Conservation (phyloP, 2,797 vertebrate genomes). For the Anomalospiza imberbis region DNA sequence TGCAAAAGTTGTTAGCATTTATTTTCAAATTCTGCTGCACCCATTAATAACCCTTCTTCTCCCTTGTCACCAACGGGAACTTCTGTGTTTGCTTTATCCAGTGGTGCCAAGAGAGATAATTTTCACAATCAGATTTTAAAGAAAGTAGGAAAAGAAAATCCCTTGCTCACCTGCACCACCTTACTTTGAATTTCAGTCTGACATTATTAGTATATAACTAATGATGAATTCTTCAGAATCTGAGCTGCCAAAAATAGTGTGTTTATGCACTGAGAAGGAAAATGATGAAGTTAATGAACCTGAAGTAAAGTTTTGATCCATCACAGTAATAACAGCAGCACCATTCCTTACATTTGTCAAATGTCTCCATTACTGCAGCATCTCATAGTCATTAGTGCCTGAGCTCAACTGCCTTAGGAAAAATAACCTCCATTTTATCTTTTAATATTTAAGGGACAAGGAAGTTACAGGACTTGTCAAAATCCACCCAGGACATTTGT, state of each 20-base stretch:
- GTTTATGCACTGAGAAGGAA: not conserved
- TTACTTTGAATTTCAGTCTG: not conserved
- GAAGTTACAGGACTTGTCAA: not conserved
- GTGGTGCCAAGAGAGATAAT: not conserved
- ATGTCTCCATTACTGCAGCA: not conserved
- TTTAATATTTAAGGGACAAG: not conserved
- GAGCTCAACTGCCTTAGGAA: slow-evolving; percentile 12
- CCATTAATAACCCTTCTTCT: not conserved
- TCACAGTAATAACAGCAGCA: slow-evolving; percentile 1
- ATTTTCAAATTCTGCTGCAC: not conserved
- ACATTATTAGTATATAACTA: not conserved
- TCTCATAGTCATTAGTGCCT: not conserved
- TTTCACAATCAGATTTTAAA: not conserved
- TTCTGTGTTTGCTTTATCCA: not conserved
- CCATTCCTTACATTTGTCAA: slow-evolving; percentile 16
- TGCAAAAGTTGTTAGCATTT: not conserved
- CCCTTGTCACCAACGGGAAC: not conserved
- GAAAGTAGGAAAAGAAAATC: not conserved
- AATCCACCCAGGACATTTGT: not conserved
- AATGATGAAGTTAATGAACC: slow-evolving; percentile 47
- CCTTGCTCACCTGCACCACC: accelerated
- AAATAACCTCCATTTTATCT: not conserved
- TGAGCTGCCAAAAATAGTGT: not conserved
- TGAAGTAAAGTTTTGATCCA: slow-evolving; percentile 47
- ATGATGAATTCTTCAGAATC: not conserved